A percentile compares a stretch with the other conserved stretches of the same genome.
Evolutionary conservation across 2,797 vertebrate genomes (phyloP).

Genomic region (Aplochiton taeniatus): DNA sequence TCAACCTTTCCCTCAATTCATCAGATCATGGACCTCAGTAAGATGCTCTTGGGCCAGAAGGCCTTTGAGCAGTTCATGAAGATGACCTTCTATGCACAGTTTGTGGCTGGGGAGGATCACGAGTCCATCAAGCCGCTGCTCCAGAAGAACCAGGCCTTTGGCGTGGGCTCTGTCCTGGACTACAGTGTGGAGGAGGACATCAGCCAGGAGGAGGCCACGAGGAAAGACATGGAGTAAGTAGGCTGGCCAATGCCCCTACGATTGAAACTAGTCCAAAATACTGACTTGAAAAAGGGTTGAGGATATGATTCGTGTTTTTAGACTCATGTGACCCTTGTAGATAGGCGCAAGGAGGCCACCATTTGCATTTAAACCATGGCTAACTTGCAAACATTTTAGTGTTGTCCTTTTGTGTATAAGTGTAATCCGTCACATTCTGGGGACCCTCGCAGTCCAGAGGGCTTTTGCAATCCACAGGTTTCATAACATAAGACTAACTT

Average conservation of each 20-base stretch:
- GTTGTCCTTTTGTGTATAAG: no score
- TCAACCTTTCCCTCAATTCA: not conserved
- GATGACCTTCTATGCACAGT: constrained; percentile 93
- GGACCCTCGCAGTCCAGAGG: no score
- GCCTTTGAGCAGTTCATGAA: constrained; percentile 87
- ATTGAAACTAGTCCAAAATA: no score
- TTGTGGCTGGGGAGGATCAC: constrained; percentile 91
- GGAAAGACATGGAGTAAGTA: constrained; percentile 76
- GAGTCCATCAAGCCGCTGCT: constrained; percentile 84
- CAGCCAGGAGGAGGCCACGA: constrained; percentile 65
- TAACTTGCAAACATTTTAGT: no score
- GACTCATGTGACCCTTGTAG: no score
- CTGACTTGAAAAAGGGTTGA: no score
- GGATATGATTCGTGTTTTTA: no score
- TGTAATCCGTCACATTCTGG: no score
- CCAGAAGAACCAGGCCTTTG: constrained; percentile 80
- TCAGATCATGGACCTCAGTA: constrained; percentile 81
- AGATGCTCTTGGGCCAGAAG: constrained; percentile 78
- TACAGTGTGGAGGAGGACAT: constrained; percentile 90
- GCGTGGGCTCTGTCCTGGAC: constrained; percentile 88
- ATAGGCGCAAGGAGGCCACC: no score
- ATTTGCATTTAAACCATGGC: no score
- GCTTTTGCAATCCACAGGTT: no score
- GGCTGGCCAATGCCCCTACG: no score
- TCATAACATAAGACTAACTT: not conserved